A percentile compares a stretch with the other conserved stretches of the same genome.
Conservation (phyloP, 2,113 vertebrate genomes). For the Myotis brandtii region DNA sequence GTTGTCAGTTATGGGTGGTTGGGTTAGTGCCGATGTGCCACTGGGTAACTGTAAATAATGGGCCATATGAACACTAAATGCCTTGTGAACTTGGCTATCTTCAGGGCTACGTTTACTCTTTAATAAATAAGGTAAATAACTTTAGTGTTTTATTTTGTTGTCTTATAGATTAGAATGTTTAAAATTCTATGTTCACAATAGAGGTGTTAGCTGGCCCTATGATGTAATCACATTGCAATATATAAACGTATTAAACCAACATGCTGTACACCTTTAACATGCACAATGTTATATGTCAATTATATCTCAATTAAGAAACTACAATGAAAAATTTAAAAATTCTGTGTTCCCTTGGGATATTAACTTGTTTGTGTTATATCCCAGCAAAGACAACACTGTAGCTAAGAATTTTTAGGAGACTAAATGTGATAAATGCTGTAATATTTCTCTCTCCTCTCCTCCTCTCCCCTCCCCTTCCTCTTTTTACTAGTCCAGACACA, state of each 20-base stretch:
- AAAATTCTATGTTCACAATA: not conserved
- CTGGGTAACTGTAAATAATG: not conserved
- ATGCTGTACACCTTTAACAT: not conserved
- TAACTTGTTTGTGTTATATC: conserved; percentile 29
- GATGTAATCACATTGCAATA: not conserved
- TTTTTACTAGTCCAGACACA: not conserved
- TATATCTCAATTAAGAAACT: not conserved
- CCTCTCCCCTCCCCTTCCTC: too few relatives aligned
- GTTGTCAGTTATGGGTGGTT: not conserved
- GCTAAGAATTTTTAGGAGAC: conserved; percentile 18
- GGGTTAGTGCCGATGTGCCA: not conserved
- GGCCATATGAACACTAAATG: not conserved
- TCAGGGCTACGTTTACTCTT: not conserved
- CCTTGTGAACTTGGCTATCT: not conserved
- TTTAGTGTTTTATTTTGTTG: not conserved
- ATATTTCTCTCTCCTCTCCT: too few relatives aligned
- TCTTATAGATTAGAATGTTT: not conserved
- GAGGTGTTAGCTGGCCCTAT: not conserved
- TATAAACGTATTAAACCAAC: not conserved
- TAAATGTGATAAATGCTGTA: not conserved
- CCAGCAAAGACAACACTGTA: not conserved
- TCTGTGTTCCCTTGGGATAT: conserved; percentile 2
- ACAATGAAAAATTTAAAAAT: not conserved
- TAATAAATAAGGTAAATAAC: not conserved
- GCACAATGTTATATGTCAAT: not conserved